Evolutionary conservation across 2,797 vertebrate species (phyloP).

Genomic region (Pseudochirops cupreus): DNA sequence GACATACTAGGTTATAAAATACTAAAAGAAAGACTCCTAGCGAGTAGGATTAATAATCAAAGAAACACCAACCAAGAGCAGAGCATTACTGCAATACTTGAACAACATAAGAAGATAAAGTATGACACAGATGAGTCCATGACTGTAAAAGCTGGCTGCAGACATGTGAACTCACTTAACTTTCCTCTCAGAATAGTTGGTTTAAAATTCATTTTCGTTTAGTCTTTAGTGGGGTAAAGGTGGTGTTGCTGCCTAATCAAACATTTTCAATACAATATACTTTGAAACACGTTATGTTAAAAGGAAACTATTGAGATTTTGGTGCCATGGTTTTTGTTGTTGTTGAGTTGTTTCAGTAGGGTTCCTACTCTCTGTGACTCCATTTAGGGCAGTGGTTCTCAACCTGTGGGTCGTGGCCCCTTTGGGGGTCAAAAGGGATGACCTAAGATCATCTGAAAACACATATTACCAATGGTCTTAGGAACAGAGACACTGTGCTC

Average conservation of each 20-base stretch:
- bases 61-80: constrained; percentile 10
- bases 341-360: not conserved
- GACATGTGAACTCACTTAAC: not conserved
- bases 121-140: not conserved
- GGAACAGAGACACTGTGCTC: too few species aligned
- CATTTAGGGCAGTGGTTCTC: too few species aligned
- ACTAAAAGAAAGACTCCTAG: constrained; percentile 16
- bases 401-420: too few species aligned
- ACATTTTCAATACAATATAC: not conserved
- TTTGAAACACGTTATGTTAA: not conserved
- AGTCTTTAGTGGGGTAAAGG: not conserved
- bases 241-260: not conserved
- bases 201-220: not conserved
- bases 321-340: not conserved
- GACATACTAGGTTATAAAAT: constrained; percentile 29
- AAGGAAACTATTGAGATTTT: not conserved
- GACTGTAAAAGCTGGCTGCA: constrained; percentile 24
- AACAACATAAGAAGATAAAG: not conserved
- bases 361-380: not conserved
- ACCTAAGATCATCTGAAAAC: too few species aligned
- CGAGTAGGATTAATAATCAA: constrained; percentile 34
- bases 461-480: too few species aligned
- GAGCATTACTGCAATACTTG: constrained; percentile 35
- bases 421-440: too few species aligned
- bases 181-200: not conserved